Percentiles rank a stretch among this genome's conserved stretches.
phyloP scores from a whole-genome alignment of 2,888 invertebrate genomes.

The Dorcus parallelipipedus region DNA sequence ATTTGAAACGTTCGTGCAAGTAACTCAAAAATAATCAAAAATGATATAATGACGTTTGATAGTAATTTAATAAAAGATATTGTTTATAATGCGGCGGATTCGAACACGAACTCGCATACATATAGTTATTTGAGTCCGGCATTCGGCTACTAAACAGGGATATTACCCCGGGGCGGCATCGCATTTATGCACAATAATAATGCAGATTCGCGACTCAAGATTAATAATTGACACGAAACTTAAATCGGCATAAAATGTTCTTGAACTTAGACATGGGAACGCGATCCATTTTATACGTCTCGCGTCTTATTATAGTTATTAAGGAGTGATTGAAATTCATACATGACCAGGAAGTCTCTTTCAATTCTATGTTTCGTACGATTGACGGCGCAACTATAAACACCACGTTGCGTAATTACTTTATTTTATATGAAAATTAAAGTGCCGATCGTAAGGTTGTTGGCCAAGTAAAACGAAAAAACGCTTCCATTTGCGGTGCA shows the following conservation, averaged over 20 bases:
- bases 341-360: constrained; percentile 7
- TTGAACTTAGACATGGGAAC: constrained; percentile 17
- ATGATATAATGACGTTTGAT: constrained; percentile 2
- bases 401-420: too few relatives aligned
- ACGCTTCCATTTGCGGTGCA: too few relatives aligned
- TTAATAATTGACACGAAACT: constrained; percentile 30
- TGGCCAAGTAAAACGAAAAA: too few relatives aligned
- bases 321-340: constrained; percentile 7
- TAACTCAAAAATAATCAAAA: neutral
- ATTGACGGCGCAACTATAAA: neutral
- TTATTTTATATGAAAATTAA: too few relatives aligned
- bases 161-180: constrained; percentile 12
- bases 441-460: too few relatives aligned
- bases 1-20: neutral
- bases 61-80: constrained; percentile 31
- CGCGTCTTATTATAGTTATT: constrained; percentile 1
- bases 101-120: constrained; percentile 26
- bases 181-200: constrained; percentile 29
- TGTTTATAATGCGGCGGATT: constrained; percentile 28
- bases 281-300: constrained; percentile 9
- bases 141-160: constrained; percentile 17
- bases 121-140: constrained; percentile 24
- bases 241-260: constrained; percentile 4
- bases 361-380: neutral
- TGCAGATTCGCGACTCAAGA: constrained; percentile 27